phyloP scores from a whole-genome alignment of 2,888 invertebrate genomes.

The Meghimatium bilineatum region DNA sequence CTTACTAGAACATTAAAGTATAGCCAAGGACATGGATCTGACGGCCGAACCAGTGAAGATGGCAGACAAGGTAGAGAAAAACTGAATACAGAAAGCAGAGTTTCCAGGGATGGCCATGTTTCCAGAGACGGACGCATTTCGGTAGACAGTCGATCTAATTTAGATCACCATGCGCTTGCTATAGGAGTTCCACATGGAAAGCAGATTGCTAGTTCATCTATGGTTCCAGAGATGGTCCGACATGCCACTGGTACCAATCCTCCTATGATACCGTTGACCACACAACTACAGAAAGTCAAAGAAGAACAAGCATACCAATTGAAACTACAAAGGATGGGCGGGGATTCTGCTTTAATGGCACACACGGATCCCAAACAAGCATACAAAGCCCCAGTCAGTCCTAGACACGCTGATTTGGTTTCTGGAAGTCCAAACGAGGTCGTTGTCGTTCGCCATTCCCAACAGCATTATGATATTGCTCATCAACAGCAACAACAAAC shows the following conservation, averaged over 20 bases:
- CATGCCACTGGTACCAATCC: conserved; percentile 29
- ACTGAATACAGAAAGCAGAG: neutral
- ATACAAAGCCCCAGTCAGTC: conserved; percentile 16
- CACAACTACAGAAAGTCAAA: conserved; percentile 43
- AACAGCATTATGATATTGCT: conserved; percentile 31
- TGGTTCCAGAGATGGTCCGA: conserved; percentile 34
- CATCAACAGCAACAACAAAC: conserved; percentile 30
- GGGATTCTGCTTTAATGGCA: neutral
- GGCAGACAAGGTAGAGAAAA: neutral
- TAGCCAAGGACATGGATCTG: neutral
- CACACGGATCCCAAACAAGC: conserved; percentile 22
- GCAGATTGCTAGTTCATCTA: conserved; percentile 2
- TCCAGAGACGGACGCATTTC: conserved; percentile 26
- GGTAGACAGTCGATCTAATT: conserved; percentile 28
- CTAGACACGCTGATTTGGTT: neutral
- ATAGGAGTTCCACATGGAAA: conserved; percentile 7
- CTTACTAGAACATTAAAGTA: neutral
- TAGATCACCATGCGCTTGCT: conserved; percentile 10
- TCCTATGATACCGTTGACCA: conserved; percentile 41
- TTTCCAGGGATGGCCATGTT: conserved; percentile 21
- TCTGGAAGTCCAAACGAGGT: conserved; percentile 33
- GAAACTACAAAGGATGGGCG: conserved; percentile 31
- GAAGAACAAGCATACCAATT: conserved; percentile 43
- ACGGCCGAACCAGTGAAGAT: neutral
- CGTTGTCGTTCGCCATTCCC: conserved; percentile 41